A percentile compares a stretch with the other conserved stretches of the same genome.
phyloP scores from a whole-genome alignment of 2,888 invertebrate genomes.

The Stratiomys singularior region DNA sequence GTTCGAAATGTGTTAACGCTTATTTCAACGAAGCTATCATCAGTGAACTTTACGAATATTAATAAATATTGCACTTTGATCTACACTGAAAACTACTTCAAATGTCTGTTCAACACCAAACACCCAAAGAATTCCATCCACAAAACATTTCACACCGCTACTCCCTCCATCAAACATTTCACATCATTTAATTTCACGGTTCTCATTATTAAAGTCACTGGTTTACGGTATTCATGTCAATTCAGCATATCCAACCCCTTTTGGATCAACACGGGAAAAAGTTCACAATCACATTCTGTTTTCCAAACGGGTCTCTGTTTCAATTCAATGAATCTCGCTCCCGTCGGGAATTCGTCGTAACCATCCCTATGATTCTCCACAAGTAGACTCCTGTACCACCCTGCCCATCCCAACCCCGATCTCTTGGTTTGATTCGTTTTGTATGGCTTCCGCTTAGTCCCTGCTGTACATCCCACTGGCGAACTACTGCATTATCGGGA shows the following conservation, averaged over 20 bases:
- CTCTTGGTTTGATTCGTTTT: background rate
- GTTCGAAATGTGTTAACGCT: too few relatives aligned
- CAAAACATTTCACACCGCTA: too few relatives aligned
- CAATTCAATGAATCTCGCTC: constrained; percentile 28
- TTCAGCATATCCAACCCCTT: constrained; percentile 23
- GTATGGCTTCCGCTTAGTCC: too few relatives aligned
- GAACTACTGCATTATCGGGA: constrained; percentile 7
- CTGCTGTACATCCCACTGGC: background rate
- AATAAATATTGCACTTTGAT: too few relatives aligned
- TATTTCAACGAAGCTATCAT: too few relatives aligned
- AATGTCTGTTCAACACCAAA: too few relatives aligned
- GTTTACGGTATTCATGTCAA: constrained; percentile 43
- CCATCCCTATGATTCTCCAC: background rate
- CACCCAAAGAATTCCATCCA: too few relatives aligned
- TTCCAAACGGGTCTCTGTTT: constrained; percentile 23
- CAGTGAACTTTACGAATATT: too few relatives aligned
- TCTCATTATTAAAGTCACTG: constrained; percentile 42
- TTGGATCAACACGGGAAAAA: background rate
- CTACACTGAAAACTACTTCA: too few relatives aligned
- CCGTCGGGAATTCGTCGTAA: constrained; percentile 29
- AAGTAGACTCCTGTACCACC: background rate
- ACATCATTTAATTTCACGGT: constrained; percentile 44
- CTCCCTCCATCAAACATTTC: constrained; percentile 1
- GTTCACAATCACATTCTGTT: constrained; percentile 25
- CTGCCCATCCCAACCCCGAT: background rate